phyloP scores from a whole-genome alignment of 1,140 invertebrate species.

The Conus betulinus region DNA sequence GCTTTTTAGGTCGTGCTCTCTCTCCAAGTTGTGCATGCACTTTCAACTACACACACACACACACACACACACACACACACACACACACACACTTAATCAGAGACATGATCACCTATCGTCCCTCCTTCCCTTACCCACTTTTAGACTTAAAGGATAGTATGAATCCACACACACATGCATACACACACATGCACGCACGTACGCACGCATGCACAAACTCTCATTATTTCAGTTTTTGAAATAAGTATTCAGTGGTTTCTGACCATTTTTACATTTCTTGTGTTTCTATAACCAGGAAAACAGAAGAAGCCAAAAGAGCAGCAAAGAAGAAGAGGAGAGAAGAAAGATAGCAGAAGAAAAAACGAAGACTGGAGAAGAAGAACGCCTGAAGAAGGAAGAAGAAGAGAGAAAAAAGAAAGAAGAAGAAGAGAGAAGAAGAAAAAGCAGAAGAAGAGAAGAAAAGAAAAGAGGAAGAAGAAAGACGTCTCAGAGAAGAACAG shows the following conservation, averaged over 20 bases:
- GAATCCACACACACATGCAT: neutral
- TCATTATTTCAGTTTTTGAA: too few relatives aligned
- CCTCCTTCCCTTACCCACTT: too few relatives aligned
- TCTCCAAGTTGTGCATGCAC: too few relatives aligned
- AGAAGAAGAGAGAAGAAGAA: neutral
- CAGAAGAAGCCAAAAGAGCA: slow-evolving; percentile 25
- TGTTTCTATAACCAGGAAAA: slow-evolving; percentile 4
- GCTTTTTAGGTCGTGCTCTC: too few relatives aligned
- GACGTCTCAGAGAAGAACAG: neutral
- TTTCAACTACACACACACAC: too few relatives aligned
- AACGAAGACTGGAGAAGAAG: slow-evolving; percentile 11
- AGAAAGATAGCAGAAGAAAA: slow-evolving; percentile 14
- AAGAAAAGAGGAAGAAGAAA: slow-evolving; percentile 26
- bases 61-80: too few relatives aligned
- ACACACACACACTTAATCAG: too few relatives aligned
- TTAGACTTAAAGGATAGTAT: too few relatives aligned
- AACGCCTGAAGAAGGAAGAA: slow-evolving; percentile 37
- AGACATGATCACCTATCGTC: too few relatives aligned
- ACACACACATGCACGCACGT: neutral
- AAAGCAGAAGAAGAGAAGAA: slow-evolving; percentile 26
- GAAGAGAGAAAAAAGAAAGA: slow-evolving; percentile 28
- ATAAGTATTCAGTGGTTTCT: too few relatives aligned
- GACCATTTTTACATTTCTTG: neutral
- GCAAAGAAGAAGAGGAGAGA: slow-evolving; percentile 12
- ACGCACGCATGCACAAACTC: too few relatives aligned